Evolutionary conservation across 2,888 invertebrate genomes (phyloP).

Genomic region (Pterostichus niger): DNA sequence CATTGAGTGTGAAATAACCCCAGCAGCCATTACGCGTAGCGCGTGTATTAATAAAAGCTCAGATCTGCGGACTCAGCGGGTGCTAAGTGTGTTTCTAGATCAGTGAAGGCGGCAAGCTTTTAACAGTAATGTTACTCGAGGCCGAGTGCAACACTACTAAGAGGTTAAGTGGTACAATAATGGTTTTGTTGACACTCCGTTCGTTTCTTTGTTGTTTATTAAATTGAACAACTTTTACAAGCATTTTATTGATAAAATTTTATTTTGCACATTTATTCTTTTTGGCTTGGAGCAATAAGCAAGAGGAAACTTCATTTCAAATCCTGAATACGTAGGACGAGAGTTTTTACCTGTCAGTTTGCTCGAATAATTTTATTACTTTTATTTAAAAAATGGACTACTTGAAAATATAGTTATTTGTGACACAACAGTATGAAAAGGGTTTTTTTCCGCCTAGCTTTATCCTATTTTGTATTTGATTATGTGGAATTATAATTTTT

Average conservation of each 20-base stretch:
- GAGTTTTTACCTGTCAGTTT: too few relatives aligned
- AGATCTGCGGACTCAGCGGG: conserved; percentile 53
- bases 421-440: too few relatives aligned
- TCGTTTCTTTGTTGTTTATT: not conserved
- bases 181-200: conserved; percentile 40
- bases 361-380: too few relatives aligned
- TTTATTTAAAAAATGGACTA: too few relatives aligned
- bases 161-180: conserved; percentile 56
- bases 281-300: too few relatives aligned
- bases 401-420: too few relatives aligned
- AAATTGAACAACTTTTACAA: not conserved
- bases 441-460: too few relatives aligned
- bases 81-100: conserved; percentile 62
- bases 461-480: too few relatives aligned
- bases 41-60: conserved; percentile 57
- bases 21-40: conserved; percentile 4
- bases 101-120: conserved; percentile 55
- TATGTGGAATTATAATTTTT: too few relatives aligned
- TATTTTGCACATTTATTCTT: too few relatives aligned
- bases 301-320: too few relatives aligned
- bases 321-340: too few relatives aligned
- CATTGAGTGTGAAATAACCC: not conserved
- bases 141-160: not conserved
- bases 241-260: not conserved
- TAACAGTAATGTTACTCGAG: conserved; percentile 48